Percentiles rank a stretch among this genome's conserved stretches.
Conservation (phyloP, 2,888 invertebrate genomes). For the Pseudeuparius sepicola region DNA sequence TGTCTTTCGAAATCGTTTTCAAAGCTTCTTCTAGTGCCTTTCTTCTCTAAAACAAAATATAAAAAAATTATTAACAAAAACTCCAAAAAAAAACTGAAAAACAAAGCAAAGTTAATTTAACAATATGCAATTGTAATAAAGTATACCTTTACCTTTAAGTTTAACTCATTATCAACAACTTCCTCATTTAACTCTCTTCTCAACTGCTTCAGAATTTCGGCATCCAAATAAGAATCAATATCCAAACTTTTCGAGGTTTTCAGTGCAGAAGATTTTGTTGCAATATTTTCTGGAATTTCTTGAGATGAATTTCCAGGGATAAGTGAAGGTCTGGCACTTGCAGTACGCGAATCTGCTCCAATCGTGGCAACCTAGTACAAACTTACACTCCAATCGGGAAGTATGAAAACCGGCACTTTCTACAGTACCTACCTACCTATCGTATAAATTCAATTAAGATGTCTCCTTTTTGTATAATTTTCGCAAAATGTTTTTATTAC, state of each 20-base stretch:
- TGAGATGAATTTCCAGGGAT: conserved; percentile 36
- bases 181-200: conserved; percentile 58
- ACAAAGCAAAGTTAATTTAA: conserved; percentile 1
- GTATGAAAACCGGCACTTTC: no score
- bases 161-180: conserved; percentile 59
- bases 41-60: conserved; percentile 42
- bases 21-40: conserved; percentile 61
- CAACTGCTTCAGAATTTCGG: conserved; percentile 53
- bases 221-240: conserved; percentile 44
- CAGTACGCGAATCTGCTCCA: conserved; percentile 50
- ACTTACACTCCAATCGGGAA: no score
- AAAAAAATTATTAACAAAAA: conserved; percentile 8
- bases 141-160: conserved; percentile 44
- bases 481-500: no score
- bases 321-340: conserved; percentile 56
- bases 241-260: conserved; percentile 23
- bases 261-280: conserved; percentile 13
- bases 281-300: conserved; percentile 13
- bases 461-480: no score
- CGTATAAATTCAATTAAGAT: no score
- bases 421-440: no score
- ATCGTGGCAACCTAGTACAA: conserved; percentile 27
- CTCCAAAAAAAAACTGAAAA: neutral
- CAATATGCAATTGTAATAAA: conserved; percentile 12
- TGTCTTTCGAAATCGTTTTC: conserved; percentile 35